A percentile compares a stretch with the other conserved stretches of the same genome.
Conservation (phyloP, 2,888 invertebrate species). For the Cryptocephalus primarius region DNA sequence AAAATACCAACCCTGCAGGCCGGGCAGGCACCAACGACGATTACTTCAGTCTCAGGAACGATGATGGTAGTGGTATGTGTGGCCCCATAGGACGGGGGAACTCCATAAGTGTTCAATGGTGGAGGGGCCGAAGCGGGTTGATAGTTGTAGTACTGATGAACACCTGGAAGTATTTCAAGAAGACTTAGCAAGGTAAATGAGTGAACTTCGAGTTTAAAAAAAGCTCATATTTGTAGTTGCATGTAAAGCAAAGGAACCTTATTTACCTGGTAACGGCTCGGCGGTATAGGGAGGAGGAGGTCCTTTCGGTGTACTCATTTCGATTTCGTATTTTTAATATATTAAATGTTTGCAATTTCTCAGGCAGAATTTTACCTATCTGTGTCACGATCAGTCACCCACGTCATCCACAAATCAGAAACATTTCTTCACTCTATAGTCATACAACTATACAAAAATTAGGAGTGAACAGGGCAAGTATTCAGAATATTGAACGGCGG, state of each 20-base stretch:
- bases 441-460: too few relatives aligned
- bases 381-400: too few relatives aligned
- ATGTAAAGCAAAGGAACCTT: too few relatives aligned
- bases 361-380: too few relatives aligned
- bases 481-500: too few relatives aligned
- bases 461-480: too few relatives aligned
- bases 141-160: slow-evolving; percentile 9
- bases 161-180: slow-evolving; percentile 5
- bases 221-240: too few relatives aligned
- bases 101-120: slow-evolving; percentile 4
- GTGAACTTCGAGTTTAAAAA: neutral
- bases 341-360: too few relatives aligned
- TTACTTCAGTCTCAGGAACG: slow-evolving; percentile 63
- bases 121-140: slow-evolving; percentile 7
- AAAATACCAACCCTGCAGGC: slow-evolving; percentile 79
- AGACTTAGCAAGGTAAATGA: neutral
- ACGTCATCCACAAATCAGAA: too few relatives aligned
- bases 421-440: too few relatives aligned
- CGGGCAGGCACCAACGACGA: slow-evolving; percentile 79
- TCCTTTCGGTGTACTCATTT: slow-evolving; percentile 11
- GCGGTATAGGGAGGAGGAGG: slow-evolving; percentile 16
- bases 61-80: slow-evolving; percentile 39
- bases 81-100: slow-evolving; percentile 16
- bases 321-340: too few relatives aligned
- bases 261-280: slow-evolving; percentile 8